Evolutionary conservation across 2,113 vertebrate species (phyloP), one percentile per base, ranked within the genome.

Genomic region (Fregetta grallaria): DNA sequence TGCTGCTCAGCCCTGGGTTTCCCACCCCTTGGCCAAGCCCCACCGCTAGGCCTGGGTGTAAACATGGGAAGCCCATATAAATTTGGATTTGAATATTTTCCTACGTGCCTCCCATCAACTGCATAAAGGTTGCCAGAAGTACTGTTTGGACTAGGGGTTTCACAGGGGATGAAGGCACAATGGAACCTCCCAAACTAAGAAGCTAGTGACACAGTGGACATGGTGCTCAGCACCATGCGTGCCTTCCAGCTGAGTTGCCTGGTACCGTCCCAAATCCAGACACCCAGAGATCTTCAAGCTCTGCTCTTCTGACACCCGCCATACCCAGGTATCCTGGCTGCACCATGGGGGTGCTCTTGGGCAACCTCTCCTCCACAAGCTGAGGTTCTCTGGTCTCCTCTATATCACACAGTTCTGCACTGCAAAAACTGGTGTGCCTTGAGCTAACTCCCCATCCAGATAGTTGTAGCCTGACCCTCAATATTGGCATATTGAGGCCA

Each of bases 1-100:
- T 4, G 16, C 38, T 73, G 42, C 30, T 50, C 50, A 71, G 67
- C 9, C 20, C n/a, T 17, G 3, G 42, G 22, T 70, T 65, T 55
- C 59, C 18, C 45, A 45, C 11, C 23, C 49, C 40, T 30, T 3
- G 3, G n/a, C 47, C 40, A 65, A 68, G 23, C 19, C 27, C 21
- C 4, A 1, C 0, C 1, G 1, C 30, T 5, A 59, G 45, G 62
- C 15, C 52, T 83, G 34, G n/a, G 7, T 79, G 34, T 44, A 89
- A 72, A 26, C 34, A 58, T 15, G 34, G 16, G 58, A 87, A 90
- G 18, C 29, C 45, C 23, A 17, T 32, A 52, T 21, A 78, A 47
- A 81, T 66, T 23, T 77, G 55, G 40, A 65, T 40, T 61, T 42
- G 25, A 22, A 9, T 74, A 27, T 65, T 86, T 86, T 82, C 29